Percentiles rank a stretch among this genome's conserved stretches.
Conservation (phyloP, 2,113 vertebrate species). For the Notarius quadriscutis region DNA sequence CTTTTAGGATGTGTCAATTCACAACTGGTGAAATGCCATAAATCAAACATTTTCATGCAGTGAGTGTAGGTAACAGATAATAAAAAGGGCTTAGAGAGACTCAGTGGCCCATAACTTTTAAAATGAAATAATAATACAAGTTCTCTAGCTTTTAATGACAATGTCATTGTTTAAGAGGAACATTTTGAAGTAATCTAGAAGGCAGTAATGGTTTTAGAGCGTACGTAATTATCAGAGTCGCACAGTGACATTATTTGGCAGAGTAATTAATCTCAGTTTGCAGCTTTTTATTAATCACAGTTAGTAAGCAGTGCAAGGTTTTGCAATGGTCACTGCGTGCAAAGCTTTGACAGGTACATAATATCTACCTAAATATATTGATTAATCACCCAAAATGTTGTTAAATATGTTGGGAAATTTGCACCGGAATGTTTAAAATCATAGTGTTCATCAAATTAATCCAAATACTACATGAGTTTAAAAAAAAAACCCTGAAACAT, state of each 20-base stretch:
- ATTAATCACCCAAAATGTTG: background rate
- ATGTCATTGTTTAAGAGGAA: background rate
- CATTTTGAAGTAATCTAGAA: constrained; percentile 12
- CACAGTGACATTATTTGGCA: background rate
- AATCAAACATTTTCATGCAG: background rate
- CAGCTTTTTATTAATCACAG: constrained; percentile 5
- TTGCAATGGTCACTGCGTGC: background rate
- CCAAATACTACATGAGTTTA: background rate
- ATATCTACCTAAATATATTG: background rate
- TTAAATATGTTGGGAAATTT: background rate
- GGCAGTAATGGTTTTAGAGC: background rate
- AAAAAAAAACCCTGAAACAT: background rate
- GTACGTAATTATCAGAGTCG: background rate
- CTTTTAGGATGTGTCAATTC: background rate
- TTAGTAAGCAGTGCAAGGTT: background rate
- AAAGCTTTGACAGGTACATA: background rate
- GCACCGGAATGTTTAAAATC: background rate
- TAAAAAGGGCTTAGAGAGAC: background rate
- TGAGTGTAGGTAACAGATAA: background rate
- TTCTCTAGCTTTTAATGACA: background rate
- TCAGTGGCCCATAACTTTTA: too few species aligned
- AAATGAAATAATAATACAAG: background rate
- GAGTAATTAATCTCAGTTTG: background rate
- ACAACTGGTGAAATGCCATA: background rate
- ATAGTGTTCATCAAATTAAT: background rate